Percentiles rank a stretch among this genome's conserved stretches.
phyloP scores from a whole-genome alignment of 2,888 invertebrate genomes.

The Brachypalpus laphriformis region DNA sequence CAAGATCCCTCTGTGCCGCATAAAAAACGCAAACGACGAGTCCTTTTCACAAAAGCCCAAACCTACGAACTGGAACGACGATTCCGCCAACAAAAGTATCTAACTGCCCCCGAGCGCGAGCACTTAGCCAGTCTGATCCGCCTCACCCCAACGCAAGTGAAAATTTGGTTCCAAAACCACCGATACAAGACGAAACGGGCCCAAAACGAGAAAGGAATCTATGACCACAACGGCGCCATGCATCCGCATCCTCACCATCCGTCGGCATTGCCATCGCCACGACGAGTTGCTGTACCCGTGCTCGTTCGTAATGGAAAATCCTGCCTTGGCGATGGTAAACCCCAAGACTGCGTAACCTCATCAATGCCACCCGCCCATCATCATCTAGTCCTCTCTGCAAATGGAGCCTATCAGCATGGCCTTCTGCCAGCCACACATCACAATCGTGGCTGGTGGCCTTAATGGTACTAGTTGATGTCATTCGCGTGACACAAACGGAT shows the following conservation, averaged over 20 bases:
- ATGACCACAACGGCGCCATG: constrained; percentile 84
- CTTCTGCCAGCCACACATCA: constrained; percentile 77
- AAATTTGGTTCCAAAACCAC: constrained; percentile 99
- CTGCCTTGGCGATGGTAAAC: constrained; percentile 86
- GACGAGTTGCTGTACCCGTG: constrained; percentile 97
- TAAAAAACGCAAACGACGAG: constrained; percentile 97
- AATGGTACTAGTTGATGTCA: constrained; percentile 79
- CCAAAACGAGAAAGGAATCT: constrained; percentile 94
- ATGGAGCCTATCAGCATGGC: constrained; percentile 81
- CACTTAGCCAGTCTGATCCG: constrained; percentile 97
- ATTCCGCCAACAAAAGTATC: constrained; percentile 97
- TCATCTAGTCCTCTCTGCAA: constrained; percentile 84
- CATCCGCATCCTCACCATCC: constrained; percentile 80
- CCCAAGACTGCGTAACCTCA: constrained; percentile 83
- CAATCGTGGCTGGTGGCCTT: constrained; percentile 82
- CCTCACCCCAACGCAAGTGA: constrained; percentile 98
- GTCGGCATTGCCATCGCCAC: constrained; percentile 90
- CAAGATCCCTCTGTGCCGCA: constrained; percentile 84
- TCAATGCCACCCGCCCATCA: constrained; percentile 80
- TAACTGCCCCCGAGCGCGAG: constrained; percentile 98
- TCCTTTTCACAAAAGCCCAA: constrained; percentile 98
- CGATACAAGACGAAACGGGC: constrained; percentile 99
- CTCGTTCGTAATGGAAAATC: constrained; percentile 97
- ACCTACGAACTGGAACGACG: constrained; percentile 97
- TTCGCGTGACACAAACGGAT: constrained; percentile 11